Evolutionary conservation across 2,113 vertebrate genomes (phyloP).

Genomic region (Narcine bancroftii): DNA sequence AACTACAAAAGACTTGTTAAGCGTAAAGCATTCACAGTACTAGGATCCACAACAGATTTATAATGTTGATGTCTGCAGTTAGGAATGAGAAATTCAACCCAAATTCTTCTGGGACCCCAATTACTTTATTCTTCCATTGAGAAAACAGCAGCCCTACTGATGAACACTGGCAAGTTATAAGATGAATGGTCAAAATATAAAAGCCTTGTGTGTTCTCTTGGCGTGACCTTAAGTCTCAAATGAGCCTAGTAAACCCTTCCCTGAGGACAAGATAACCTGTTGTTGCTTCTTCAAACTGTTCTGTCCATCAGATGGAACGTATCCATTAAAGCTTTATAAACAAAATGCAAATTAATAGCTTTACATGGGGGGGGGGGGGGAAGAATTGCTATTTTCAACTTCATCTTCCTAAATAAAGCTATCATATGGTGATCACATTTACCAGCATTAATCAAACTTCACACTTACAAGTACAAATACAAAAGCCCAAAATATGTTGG

Average conservation of each 20-base stretch:
- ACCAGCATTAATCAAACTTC: neutral
- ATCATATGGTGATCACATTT: neutral
- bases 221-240: constrained; percentile 28
- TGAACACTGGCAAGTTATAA: neutral
- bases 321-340: constrained; percentile 8
- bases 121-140: neutral
- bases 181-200: constrained; percentile 5
- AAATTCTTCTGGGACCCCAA: constrained; percentile 9
- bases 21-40: neutral
- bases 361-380: neutral
- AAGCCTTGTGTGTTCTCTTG: neutral
- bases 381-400: neutral
- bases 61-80: neutral
- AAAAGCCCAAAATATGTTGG: too few relatives aligned
- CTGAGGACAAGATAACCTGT: neutral
- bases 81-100: neutral
- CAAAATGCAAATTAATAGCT: neutral
- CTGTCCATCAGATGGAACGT: constrained; percentile 12
- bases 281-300: constrained; percentile 22
- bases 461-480: too few relatives aligned
- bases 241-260: neutral
- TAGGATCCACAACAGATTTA: constrained; percentile 14
- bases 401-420: neutral
- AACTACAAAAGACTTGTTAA: neutral
- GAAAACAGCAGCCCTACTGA: neutral